Percentiles rank a stretch among this genome's conserved stretches.
These are phyloP conservation scores for Cheilosia grossa DNA, from an alignment of 2,888 invertebrate genomes.

Conservation along the genomic window DNA sequence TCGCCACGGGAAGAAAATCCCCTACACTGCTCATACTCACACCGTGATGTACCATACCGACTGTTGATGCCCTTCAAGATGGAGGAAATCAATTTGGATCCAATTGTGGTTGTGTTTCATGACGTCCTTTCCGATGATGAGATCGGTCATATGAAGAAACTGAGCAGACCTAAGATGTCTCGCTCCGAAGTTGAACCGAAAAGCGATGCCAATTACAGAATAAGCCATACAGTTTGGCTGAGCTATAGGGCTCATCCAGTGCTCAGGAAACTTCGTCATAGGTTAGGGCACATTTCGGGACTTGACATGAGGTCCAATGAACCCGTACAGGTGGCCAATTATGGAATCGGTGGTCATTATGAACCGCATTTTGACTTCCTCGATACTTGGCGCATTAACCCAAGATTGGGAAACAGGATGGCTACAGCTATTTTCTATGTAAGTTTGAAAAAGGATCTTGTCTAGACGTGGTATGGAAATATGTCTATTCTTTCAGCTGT, in stretches of 20 bases:
- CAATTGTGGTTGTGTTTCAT: constrained; percentile 85
- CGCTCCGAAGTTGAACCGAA: constrained; percentile 88
- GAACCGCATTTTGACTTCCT: constrained; percentile 86
- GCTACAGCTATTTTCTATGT: constrained; percentile 98
- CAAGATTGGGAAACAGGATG: constrained; percentile 91
- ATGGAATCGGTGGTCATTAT: constrained; percentile 89
- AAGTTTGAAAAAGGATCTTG: constrained; percentile 83
- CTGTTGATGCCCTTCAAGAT: constrained; percentile 82
- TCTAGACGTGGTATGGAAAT: constrained; percentile 67
- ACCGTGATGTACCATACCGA: constrained; percentile 73
- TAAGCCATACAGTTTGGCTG: constrained; percentile 86
- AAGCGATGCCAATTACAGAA: constrained; percentile 88
- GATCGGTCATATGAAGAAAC: constrained; percentile 84
- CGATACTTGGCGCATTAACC: constrained; percentile 81
- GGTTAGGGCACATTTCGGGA: constrained; percentile 85
- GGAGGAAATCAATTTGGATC: constrained; percentile 84
- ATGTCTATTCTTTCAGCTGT: constrained; percentile 88
- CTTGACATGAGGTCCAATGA: constrained; percentile 86
- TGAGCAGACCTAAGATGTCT: constrained; percentile 84
- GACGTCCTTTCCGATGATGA: constrained; percentile 85
- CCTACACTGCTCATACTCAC: constrained; percentile 77
- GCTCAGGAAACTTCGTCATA: constrained; percentile 83
- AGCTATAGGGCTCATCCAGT: constrained; percentile 75
- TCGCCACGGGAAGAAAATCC: constrained; percentile 64
- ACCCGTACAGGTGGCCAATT: constrained; percentile 87